Conservation (phyloP, 2,113 vertebrate species). For the Sprattus sprattus region DNA sequence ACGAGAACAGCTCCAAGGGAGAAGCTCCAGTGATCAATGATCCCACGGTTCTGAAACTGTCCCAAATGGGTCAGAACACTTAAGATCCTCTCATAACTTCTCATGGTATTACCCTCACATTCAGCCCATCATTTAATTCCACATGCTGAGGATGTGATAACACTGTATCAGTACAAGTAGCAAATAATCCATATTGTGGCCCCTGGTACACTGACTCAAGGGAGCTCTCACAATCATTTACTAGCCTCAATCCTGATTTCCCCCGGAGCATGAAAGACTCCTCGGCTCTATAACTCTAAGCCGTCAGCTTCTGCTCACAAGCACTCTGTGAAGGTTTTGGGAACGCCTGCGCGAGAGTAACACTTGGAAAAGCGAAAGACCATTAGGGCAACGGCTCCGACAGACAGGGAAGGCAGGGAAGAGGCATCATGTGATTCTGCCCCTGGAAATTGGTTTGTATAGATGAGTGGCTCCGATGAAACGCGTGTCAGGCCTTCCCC, state of each 20-base stretch:
- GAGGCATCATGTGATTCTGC: slow-evolving; percentile 87
- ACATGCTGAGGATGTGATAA: background rate
- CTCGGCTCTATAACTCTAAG: background rate
- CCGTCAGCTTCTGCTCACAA: background rate
- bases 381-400: background rate
- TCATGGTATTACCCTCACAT: background rate
- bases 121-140: background rate
- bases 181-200: slow-evolving; percentile 1
- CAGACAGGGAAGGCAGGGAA: slow-evolving; percentile 19
- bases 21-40: slow-evolving; percentile 70
- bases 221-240: slow-evolving; percentile 9
- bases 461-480: slow-evolving; percentile 87
- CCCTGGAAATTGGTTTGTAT: slow-evolving; percentile 87
- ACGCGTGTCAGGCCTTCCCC: slow-evolving; percentile 81
- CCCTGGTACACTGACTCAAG: background rate
- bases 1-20: slow-evolving; percentile 57
- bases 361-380: background rate
- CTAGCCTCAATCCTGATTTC: background rate
- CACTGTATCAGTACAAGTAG: background rate
- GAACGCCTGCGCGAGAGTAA: background rate
- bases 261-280: background rate
- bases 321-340: background rate
- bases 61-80: slow-evolving; percentile 52
- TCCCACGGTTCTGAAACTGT: slow-evolving; percentile 58
- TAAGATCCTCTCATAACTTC: slow-evolving; percentile 11